phyloP scores from a whole-genome alignment of 2,113 vertebrate species.

The Corapipo altera region DNA sequence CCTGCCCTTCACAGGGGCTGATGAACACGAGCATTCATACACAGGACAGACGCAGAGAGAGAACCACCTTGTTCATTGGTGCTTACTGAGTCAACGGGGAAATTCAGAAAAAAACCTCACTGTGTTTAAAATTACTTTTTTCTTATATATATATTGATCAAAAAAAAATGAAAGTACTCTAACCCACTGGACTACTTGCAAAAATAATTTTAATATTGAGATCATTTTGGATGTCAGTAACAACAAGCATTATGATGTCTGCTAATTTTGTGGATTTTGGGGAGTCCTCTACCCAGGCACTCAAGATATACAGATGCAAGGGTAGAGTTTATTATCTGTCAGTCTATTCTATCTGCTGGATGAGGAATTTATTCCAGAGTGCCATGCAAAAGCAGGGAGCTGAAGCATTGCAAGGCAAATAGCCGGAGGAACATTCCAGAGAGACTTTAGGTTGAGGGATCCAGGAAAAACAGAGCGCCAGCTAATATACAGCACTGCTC shows the following conservation, averaged over 20 bases:
- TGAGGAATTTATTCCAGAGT: neutral
- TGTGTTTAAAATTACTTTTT: neutral
- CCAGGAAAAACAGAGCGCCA: neutral
- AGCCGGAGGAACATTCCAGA: constrained; percentile 1
- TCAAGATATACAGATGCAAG: neutral
- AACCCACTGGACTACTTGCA: neutral
- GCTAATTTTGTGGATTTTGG: neutral
- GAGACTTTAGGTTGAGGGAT: neutral
- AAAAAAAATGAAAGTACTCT: neutral
- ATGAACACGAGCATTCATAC: neutral
- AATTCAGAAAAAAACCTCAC: neutral
- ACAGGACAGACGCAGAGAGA: neutral
- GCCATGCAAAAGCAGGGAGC: neutral
- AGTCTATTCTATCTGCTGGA: neutral
- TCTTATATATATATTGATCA: neutral
- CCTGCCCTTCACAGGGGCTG: neutral
- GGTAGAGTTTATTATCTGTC: neutral
- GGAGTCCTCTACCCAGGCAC: neutral
- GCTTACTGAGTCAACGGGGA: neutral
- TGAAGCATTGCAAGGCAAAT: neutral
- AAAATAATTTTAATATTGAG: neutral
- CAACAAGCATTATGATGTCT: neutral
- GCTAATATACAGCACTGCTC: neutral
- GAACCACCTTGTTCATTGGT: neutral
- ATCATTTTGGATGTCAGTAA: neutral